phyloP scores from a whole-genome alignment of 2,888 invertebrate genomes.

The Apodemia zela region DNA sequence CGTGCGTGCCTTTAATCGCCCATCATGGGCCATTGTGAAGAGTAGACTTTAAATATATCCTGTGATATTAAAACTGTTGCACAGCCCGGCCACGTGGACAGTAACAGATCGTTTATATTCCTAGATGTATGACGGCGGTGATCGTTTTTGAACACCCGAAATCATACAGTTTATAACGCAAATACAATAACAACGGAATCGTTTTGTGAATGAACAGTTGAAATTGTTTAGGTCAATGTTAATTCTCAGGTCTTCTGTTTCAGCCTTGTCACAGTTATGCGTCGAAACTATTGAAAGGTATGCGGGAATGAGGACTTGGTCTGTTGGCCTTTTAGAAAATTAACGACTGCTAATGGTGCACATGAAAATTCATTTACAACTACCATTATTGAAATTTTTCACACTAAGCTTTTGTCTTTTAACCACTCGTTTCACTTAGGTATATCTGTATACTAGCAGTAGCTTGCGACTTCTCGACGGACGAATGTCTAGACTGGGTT shows the following conservation, averaged over 20 bases:
- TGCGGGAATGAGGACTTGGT: conserved; percentile 60
- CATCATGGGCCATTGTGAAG: no score
- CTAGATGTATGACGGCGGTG: no score
- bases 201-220: conserved; percentile 27
- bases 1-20: no score
- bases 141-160: not conserved
- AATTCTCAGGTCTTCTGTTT: conserved; percentile 65
- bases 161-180: not conserved
- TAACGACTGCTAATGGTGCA: not conserved
- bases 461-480: no score
- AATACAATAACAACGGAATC: not conserved
- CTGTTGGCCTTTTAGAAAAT: conserved; percentile 29
- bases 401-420: no score
- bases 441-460: no score
- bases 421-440: no score
- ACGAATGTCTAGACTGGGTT: no score
- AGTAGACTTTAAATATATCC: no score
- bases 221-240: conserved; percentile 57
- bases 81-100: no score
- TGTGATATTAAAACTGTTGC: no score
- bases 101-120: no score
- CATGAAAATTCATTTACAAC: not conserved
- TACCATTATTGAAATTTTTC: not conserved
- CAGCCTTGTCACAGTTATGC: conserved; percentile 74
- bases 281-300: conserved; percentile 59